Evolutionary conservation across 2,113 vertebrate species (phyloP).

Genomic region (Taxidea taxus): DNA sequence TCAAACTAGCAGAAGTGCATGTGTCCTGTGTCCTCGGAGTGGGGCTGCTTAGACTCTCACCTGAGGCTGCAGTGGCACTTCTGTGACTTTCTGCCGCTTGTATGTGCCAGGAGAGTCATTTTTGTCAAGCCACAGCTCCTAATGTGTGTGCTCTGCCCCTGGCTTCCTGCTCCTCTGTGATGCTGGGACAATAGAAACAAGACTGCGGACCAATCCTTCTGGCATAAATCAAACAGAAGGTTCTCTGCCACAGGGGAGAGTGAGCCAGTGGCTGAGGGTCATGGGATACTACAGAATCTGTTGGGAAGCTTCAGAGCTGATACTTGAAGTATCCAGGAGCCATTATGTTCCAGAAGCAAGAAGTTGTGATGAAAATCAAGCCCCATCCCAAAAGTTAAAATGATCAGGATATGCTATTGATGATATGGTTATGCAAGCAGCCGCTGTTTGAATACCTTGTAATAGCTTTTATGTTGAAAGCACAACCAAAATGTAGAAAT

Average conservation of each 20-base stretch:
- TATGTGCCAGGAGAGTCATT: neutral
- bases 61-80: neutral
- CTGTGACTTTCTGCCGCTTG: neutral
- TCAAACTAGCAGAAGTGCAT: neutral
- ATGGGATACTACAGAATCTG: neutral
- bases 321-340: neutral
- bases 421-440: neutral
- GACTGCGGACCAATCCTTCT: neutral
- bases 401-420: neutral
- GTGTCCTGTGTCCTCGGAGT: neutral
- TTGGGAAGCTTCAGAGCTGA: neutral
- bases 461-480: neutral
- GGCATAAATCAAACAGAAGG: neutral
- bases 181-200: neutral
- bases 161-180: neutral
- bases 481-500: neutral
- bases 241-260: neutral
- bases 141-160: neutral
- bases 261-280: neutral
- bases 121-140: neutral
- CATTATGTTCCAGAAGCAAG: neutral
- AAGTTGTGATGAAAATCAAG: neutral
- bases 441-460: neutral
- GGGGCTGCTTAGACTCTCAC: neutral
- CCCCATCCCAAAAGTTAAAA: neutral